Evolutionary conservation across 2,888 invertebrate genomes (phyloP).

Genomic region (Notodonta ziczac): DNA sequence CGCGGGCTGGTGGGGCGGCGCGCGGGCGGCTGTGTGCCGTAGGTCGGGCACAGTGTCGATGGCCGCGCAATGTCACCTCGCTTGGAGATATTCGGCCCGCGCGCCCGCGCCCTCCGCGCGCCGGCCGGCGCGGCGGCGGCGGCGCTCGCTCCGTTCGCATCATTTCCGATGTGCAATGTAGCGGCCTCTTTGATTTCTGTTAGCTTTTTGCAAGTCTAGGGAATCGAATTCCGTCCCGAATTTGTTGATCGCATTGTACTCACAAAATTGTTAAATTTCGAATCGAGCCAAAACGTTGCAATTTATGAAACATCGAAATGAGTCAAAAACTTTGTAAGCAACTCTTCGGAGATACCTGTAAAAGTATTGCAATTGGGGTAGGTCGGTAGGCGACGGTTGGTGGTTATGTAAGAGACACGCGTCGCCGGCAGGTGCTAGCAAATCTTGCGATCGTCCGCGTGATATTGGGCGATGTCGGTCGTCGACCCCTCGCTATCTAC

Average conservation of each 20-base stretch:
- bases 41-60: conserved; percentile 79
- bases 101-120: conserved; percentile 37
- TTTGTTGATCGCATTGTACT: background rate
- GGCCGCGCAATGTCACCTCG: conserved; percentile 81
- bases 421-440: conserved; percentile 67
- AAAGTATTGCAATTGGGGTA: conserved; percentile 54
- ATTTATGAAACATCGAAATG: background rate
- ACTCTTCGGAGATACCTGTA: conserved; percentile 20
- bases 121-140: conserved; percentile 42
- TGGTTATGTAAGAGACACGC: conserved; percentile 61
- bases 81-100: conserved; percentile 64
- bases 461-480: conserved; percentile 82
- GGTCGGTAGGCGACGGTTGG: conserved; percentile 49
- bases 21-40: conserved; percentile 62
- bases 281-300: no score
- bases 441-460: conserved; percentile 71
- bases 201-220: conserved; percentile 24
- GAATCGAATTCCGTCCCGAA: background rate
- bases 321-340: conserved; percentile 10
- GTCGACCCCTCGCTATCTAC: conserved; percentile 80
- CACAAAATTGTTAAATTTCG: background rate
- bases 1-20: conserved; percentile 53
- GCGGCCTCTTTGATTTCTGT: conserved; percentile 47
- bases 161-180: conserved; percentile 68
- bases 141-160: conserved; percentile 38